phyloP scores from a whole-genome alignment of 2,797 vertebrate species.

The Ataeniobius toweri region DNA sequence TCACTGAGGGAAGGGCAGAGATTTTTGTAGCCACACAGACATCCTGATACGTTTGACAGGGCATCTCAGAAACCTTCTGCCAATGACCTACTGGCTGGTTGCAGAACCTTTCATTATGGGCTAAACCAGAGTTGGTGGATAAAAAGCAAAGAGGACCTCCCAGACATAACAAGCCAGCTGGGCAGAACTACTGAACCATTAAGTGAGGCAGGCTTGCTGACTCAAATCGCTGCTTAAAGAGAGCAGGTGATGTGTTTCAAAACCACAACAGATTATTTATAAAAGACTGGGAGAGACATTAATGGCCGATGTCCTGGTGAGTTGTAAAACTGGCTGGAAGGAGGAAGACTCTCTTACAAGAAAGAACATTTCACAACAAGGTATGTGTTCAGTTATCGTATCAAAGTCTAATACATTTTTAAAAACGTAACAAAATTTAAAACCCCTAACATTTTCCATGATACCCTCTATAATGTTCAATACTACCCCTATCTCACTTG shows the following conservation, averaged over 20 bases:
- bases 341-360: not conserved
- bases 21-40: slow-evolving; percentile 37
- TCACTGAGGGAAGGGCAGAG: slow-evolving; percentile 62
- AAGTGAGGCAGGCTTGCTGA: slow-evolving; percentile 56
- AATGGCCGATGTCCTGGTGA: slow-evolving; percentile 44
- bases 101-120: slow-evolving; percentile 74
- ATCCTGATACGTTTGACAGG: slow-evolving; percentile 47
- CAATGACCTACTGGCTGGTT: slow-evolving; percentile 61
- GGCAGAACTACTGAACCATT: slow-evolving; percentile 62
- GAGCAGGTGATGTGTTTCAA: slow-evolving; percentile 59
- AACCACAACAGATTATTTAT: slow-evolving; percentile 68
- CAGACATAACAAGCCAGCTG: slow-evolving; percentile 70
- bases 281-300: slow-evolving; percentile 46
- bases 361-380: not conserved
- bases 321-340: slow-evolving; percentile 31
- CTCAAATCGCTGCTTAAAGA: slow-evolving; percentile 63
- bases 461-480: not conserved
- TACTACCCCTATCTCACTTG: not conserved
- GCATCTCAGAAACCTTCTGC: slow-evolving; percentile 40
- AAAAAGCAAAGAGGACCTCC: slow-evolving; percentile 68
- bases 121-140: slow-evolving; percentile 49
- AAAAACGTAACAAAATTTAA: not conserved
- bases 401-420: not conserved
- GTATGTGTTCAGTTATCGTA: not conserved
- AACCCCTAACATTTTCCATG: not conserved